Base-by-base conservation (phyloP, 2,888 invertebrate species). In the Pterobdella sp. region DNA sequence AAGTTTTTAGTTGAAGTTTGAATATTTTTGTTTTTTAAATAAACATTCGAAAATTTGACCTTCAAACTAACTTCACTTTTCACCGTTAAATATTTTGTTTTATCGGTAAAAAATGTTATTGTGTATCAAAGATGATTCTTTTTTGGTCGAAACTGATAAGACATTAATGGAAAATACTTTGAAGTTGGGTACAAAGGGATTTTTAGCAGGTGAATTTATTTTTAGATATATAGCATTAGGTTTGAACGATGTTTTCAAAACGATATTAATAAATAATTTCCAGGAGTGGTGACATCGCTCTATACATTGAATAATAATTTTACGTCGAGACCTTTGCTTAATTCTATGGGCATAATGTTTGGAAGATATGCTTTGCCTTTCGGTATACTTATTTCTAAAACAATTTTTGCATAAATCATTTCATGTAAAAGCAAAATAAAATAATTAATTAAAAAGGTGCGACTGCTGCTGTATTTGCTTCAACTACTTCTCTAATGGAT, bases 401-500 rank as follows among this genome's bases (percentile, higher is more conserved):
- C n/a, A n/a, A 18, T 42, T 42, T 7, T 14, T 14, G 7, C 42
- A 14, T 7, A 18, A 42, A 14, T 42, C 10, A 42, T 42, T 42
- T 56, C 4, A 56, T 56, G 18, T 3, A 56, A 56, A 56, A 26
- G 4, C 18, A 22, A 56, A 14, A 22, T 26, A 56, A n/a, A 56
- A 56, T 56, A 22, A 14, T 26, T 26, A 14, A 56, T 4, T 56
- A 56, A n/a, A 56, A 18, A 73, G 73, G 63, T 34, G 60, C 60
- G 34, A 29, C 69, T 31, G 72, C 35, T 10, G 74, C 60, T 1
- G 64, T 72, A 7, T 74, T 74, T 56, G 72, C 68, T n/a, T 66
- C 74, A 22, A 67, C 63, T 35, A 74, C 74, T 31, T 35, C 49
- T 31, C 7, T 72, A 7, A 37, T 74, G 56, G 74, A 74, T 52